Evolutionary conservation across 1,140 invertebrate genomes (phyloP), one percentile per base, ranked within the genome.

Genomic region (Teleopsis dalmanni): DNA sequence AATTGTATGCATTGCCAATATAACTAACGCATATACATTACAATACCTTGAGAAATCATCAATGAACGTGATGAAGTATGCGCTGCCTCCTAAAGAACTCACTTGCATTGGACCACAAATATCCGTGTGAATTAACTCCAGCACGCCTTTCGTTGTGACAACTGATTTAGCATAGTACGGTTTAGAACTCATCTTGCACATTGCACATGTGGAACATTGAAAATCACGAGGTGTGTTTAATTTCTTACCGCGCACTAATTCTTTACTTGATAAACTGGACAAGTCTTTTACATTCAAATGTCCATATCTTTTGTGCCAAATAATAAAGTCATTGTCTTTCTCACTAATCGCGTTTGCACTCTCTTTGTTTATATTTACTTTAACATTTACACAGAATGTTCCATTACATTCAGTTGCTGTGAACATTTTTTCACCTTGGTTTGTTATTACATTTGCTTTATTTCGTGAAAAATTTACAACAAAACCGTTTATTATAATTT

Each of bases 401-500:
- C 18, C 18, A 29, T 11, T 27, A 42, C 10, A 5, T 27, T n/a
- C n/a, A n/a, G n/a, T 26, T 18, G 40, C 40, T 29, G 25, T 42
- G 16, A 42, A 27, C 14, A 42, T 42, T 27, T 4, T 27, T 42
- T 29, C 18, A 18, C 29, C 29, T 16, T 42, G 10, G 3, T 42
- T 42, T 18, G 25, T 45, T 22, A 10, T 47, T 14, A 47, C 14
- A 7, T 8, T 27, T 18, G 45, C 35, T 27, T 37, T 38, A n/a
- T 47, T 33, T n/a, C 11, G 7, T 22, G 14, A 33, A 37, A 47
- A 47, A 23, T 18, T 5, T 3, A 47, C 34, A 9, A 11, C 16
- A 37, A 26, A 23, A 38, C 45, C 45, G 21, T 33, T 19, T 47
- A 25, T 11, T 18, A 47, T 21, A 27, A 47, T 25, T 38, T 37